Percentiles rank a stretch among this genome's conserved stretches.
Evolutionary conservation across 2,888 invertebrate genomes (phyloP).

Genomic region (Amphipoea oculea): DNA sequence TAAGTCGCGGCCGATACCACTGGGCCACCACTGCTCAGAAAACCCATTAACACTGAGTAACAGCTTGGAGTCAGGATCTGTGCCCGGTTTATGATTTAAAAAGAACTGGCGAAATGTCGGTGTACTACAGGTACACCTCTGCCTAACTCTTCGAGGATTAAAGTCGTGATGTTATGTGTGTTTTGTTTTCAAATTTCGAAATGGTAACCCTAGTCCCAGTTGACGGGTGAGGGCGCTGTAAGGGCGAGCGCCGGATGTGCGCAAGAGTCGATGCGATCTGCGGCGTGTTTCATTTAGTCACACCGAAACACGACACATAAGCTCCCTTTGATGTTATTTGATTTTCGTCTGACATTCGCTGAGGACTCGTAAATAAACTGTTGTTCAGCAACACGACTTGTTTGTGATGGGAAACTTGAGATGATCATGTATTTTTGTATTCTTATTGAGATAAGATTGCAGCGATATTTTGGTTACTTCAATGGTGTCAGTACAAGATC

Average conservation of each 20-base stretch:
- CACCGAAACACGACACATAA: slow-evolving; percentile 79
- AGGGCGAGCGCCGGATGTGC: slow-evolving; percentile 77
- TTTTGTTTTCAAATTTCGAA: background rate
- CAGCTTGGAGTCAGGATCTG: too few relatives aligned
- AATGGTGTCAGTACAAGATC: background rate
- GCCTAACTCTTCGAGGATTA: background rate
- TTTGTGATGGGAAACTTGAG: slow-evolving; percentile 47
- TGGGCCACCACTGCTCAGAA: too few relatives aligned
- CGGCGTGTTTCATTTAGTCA: slow-evolving; percentile 75
- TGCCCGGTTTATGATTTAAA: too few relatives aligned
- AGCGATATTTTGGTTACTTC: background rate
- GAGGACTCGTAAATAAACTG: slow-evolving; percentile 71
- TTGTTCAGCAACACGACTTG: slow-evolving; percentile 66
- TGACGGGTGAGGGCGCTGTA: slow-evolving; percentile 65
- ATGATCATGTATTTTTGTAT: slow-evolving; percentile 19
- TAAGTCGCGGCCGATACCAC: too few relatives aligned
- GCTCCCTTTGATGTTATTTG: slow-evolving; percentile 80
- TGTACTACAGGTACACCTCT: background rate
- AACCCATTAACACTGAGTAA: too few relatives aligned
- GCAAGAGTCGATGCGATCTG: slow-evolving; percentile 75
- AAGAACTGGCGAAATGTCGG: background rate
- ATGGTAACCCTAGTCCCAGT: slow-evolving; percentile 25
- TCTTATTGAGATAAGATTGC: background rate
- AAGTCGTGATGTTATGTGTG: too few relatives aligned
- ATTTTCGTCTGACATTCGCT: slow-evolving; percentile 78